Base-by-base conservation (phyloP, 1,140 invertebrate genomes). In the Diplogasteroides magnus region DNA sequence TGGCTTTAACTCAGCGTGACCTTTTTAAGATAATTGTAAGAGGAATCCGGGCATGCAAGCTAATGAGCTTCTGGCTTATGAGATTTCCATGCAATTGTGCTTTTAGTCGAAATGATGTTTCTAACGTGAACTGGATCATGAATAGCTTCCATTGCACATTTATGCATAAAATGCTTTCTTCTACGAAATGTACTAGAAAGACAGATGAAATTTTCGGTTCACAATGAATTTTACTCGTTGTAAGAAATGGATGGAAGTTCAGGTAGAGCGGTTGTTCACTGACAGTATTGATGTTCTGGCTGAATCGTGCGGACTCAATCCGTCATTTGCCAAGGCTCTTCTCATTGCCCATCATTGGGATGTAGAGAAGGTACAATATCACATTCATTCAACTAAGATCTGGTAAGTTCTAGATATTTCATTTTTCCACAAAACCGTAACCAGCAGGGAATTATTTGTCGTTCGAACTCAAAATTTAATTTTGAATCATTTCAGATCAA, bases 251-350 rank as follows among this genome's bases (percentile, higher is more conserved):
- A 11, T 48, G 6, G 37, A 11, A 19, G 6, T 11, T 58, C 60
- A 72, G 70, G 70, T 72, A n/a, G 70, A 72, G 59, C 59, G 65
- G 29, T 56, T 72, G 31, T 59, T 72, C 23, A 67, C 23, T 57
- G 70, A 72, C 27, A 37, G 48, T 0, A 59, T 72, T 1, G 65
- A 29, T 48, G 55, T 37, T 2, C 37, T 72, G 14, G 28, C 48
- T 11, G 58, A 71, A 19, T 31, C 57, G 48, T 31, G 55, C 31
- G 48, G 23, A 15, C 28, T 72, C 15, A 67, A 56, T 25, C 67
- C 68, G 23, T 31, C 68, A 11, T 31, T 48, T 6, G 67, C 70
- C 6, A 48, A 60, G 67, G 67, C 62, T 26, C 61, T 72, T 23
- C 56, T 72, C 32, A 48, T 67, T 32, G 65, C 31, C 14, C 59